phyloP scores from a whole-genome alignment of 2,888 invertebrate species.

The Scaptomyza polygonia region DNA sequence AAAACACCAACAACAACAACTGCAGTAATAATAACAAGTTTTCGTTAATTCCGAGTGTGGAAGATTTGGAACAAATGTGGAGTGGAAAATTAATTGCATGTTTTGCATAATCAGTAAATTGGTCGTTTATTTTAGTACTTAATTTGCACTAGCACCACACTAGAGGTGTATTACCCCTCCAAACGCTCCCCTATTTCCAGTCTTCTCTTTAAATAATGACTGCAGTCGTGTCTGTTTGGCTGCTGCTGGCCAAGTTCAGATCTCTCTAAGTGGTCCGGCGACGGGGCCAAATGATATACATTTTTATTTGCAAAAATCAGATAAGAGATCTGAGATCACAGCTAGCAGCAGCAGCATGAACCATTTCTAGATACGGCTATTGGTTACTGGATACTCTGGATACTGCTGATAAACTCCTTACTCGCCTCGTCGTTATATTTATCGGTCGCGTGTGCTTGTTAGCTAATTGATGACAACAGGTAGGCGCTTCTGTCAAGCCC shows the following conservation, averaged over 20 bases:
- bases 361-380: slow-evolving; percentile 49
- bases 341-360: slow-evolving; percentile 45
- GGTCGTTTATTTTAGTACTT: slow-evolving; percentile 80
- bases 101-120: slow-evolving; percentile 81
- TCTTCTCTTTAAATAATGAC: slow-evolving; percentile 67
- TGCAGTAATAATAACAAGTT: slow-evolving; percentile 38
- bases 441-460: slow-evolving; percentile 83
- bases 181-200: not conserved
- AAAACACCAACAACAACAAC: too few relatives aligned
- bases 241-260: slow-evolving; percentile 14
- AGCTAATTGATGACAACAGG: slow-evolving; percentile 84
- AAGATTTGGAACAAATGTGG: slow-evolving; percentile 52
- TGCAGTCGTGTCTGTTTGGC: slow-evolving; percentile 21
- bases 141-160: slow-evolving; percentile 63
- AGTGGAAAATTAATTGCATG: slow-evolving; percentile 80
- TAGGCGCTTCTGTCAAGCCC: slow-evolving; percentile 81
- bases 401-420: slow-evolving; percentile 13
- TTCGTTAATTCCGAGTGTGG: slow-evolving; percentile 33
- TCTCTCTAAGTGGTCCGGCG: slow-evolving; percentile 29
- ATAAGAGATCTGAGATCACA: slow-evolving; percentile 67
- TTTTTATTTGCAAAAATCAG: slow-evolving; percentile 76
- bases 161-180: slow-evolving; percentile 22
- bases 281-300: slow-evolving; percentile 60
- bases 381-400: slow-evolving; percentile 20
- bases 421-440: slow-evolving; percentile 61